These are phyloP conservation scores for Geotrupes spiniger DNA, from an alignment of 2,888 invertebrate species.

Conservation along the genomic window DNA sequence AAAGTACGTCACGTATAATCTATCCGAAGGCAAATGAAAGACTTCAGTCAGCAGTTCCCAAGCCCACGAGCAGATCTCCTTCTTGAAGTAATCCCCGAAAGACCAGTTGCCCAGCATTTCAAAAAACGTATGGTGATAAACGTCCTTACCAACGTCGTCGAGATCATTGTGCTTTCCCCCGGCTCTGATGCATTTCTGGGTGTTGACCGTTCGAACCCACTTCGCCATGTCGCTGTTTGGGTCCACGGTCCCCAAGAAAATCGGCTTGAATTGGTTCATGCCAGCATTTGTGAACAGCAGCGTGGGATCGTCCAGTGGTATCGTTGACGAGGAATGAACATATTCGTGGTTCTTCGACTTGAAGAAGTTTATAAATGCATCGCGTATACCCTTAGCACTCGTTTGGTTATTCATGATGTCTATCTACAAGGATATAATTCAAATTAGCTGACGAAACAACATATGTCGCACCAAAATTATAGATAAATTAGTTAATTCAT, in stretches of 20 bases:
- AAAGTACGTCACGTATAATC: slow-evolving; percentile 98
- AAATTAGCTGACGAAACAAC: no score
- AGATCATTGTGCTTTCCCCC: slow-evolving; percentile 98
- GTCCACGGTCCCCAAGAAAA: slow-evolving; percentile 94
- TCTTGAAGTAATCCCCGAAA: slow-evolving; percentile 99
- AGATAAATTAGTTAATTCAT: no score
- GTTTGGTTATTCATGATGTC: slow-evolving; percentile 55
- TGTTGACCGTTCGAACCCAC: slow-evolving; percentile 85
- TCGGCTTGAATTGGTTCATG: slow-evolving; percentile 99
- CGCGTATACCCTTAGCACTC: slow-evolving; percentile 59
- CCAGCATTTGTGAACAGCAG: slow-evolving; percentile 96
- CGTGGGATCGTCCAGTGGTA: slow-evolving; percentile 97
- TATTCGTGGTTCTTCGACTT: slow-evolving; percentile 75
- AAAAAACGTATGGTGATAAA: slow-evolving; percentile 99
- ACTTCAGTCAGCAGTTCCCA: slow-evolving; percentile 92
- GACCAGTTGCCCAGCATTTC: slow-evolving; percentile 99
- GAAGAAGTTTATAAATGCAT: slow-evolving; percentile 7
- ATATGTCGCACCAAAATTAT: no score
- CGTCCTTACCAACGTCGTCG: slow-evolving; percentile 99
- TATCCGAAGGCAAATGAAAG: slow-evolving; percentile 74
- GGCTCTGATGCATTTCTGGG: slow-evolving; percentile 98
- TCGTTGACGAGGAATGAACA: slow-evolving; percentile 96
- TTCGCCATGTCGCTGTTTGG: slow-evolving; percentile 95
- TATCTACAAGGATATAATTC: not conserved
- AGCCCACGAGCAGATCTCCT: slow-evolving; percentile 95